Evolutionary conservation across 2,797 vertebrate species (phyloP), one percentile per base, ranked within the genome.

Genomic region (Pogonophryne albipinna): DNA sequence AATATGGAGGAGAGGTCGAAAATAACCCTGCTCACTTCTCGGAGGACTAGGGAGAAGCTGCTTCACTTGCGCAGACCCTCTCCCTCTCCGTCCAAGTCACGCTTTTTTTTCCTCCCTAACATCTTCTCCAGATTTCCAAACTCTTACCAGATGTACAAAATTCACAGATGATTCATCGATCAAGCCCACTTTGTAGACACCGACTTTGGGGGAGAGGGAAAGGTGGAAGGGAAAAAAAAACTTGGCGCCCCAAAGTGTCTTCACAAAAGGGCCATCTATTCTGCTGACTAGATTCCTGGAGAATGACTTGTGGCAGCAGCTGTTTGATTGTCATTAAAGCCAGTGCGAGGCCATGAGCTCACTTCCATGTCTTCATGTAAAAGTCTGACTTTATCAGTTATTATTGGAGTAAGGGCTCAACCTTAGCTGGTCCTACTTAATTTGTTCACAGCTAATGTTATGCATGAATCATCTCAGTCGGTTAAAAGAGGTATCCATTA

Each of bases 81-180:
- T 93, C 83, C 85, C 93, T 91, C 91, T 90, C 78, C 23, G 85
- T 94, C 90, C 86, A 91, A 94, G 92, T 82, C 11, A 90, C 77
- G 80, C 85, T 90, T 90, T 91, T 83, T 83, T 82, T 88, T 3
- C 87, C 78, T 85, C 57, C 67, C 80, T 82, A 90, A 93, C 92
- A 90, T 92, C 91, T 94, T 94, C 96, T 92, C 93, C 91, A 91
- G 90, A 94, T 95, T 93, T 90, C 88, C 86, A 96, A 97, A 96
- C 94, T 90, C 95, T 94, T 95, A 95, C 94, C 96, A 98, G 96
- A 97, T 96, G 96, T 93, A 94, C 85, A 93, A 92, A 95, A 95
- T 92, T 94, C 91, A 92, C 58, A 86, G 92, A 96, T 95, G 74
- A 96, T 95, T 96, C 94, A 95, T 96, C 93, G 94, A 92, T 94